Evolutionary conservation across 2,888 invertebrate species (phyloP), one percentile per base, ranked within the genome.

Genomic region (Heliothis peltigera): DNA sequence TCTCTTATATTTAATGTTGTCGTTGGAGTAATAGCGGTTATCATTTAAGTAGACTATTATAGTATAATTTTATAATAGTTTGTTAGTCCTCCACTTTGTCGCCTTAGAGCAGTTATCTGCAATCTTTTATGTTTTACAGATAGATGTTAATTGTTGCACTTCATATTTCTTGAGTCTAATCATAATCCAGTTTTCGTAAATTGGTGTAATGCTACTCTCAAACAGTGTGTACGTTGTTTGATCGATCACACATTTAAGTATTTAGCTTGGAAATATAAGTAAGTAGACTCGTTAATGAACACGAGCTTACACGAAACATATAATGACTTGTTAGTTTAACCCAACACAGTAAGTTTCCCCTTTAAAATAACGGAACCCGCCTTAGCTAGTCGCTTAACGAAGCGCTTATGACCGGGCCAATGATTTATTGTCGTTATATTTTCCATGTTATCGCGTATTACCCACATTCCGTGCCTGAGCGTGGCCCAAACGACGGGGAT

Each of bases 401-500:
- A 81, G 70, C 64, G 64, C 63, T 81, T 76, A 74, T 57, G 65
- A 64, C 65, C 71, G 61, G 46, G 58, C 49, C 74, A 71, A 83
- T 81, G 79, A 81, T 83, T 84, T 85, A 83, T 79, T 64, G 73
- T 64, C 69, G 77, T 77, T 80, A 80, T 81, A 80, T 81, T 82
- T 81, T 77, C 81, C 78, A 74, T 75, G 73, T 82, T 84, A 85
- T 81, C 81, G 75, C 75, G 74, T 82, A 86, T 81, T 80, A 81
- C 82, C 83, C 79, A 83, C 82, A 87, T 86, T 85, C 82, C 87
- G 84, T 82, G 86, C 83, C 89, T 88, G 86, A 87, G 81, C 74
- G 80, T 83, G 79, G 86, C 86, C 87, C 83, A 80, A 82, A 79
- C 81, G 92, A 91, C 92, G 84, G 87, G 90, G 89, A 92, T 91